A percentile compares a stretch with the other conserved stretches of the same genome.
Conservation (phyloP, 2,888 invertebrate genomes). For the Pandemis cinnamomeana region DNA sequence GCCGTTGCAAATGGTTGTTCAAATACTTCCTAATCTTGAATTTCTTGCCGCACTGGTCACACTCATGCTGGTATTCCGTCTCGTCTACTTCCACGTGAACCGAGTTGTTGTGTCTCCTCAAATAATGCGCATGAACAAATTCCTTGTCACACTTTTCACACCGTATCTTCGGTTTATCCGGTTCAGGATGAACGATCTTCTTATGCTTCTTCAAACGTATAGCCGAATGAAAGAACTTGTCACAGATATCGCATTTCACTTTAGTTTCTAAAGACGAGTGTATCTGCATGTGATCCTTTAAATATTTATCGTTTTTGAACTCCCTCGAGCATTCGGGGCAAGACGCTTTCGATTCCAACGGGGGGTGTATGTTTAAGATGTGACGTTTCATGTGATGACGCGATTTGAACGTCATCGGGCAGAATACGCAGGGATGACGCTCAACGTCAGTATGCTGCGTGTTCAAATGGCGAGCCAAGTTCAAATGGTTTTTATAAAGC, state of each 20-base stretch:
- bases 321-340: slow-evolving; percentile 77
- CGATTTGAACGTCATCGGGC: slow-evolving; percentile 77
- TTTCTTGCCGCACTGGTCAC: slow-evolving; percentile 74
- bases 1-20: slow-evolving; percentile 72
- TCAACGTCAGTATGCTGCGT: slow-evolving; percentile 73
- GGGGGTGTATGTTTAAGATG: slow-evolving; percentile 77
- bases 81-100: slow-evolving; percentile 75
- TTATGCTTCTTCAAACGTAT: slow-evolving; percentile 77
- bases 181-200: slow-evolving; percentile 70
- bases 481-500: slow-evolving; percentile 70
- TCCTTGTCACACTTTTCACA: slow-evolving; percentile 78
- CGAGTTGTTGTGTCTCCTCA: slow-evolving; percentile 70
- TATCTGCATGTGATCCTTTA: slow-evolving; percentile 79
- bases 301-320: slow-evolving; percentile 78
- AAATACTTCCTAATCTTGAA: slow-evolving; percentile 75
- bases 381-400: slow-evolving; percentile 79
- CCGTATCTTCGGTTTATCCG: slow-evolving; percentile 69
- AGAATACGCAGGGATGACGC: slow-evolving; percentile 75
- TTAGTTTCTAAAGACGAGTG: slow-evolving; percentile 73
- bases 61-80: slow-evolving; percentile 71
- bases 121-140: slow-evolving; percentile 75
- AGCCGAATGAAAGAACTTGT: slow-evolving; percentile 74
- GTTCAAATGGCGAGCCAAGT: slow-evolving; percentile 70
- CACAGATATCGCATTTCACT: slow-evolving; percentile 76
- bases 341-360: slow-evolving; percentile 74